These are phyloP conservation scores for Callionymus lyra DNA, from an alignment of 2,113 vertebrate genomes.

Conservation along the genomic window DNA sequence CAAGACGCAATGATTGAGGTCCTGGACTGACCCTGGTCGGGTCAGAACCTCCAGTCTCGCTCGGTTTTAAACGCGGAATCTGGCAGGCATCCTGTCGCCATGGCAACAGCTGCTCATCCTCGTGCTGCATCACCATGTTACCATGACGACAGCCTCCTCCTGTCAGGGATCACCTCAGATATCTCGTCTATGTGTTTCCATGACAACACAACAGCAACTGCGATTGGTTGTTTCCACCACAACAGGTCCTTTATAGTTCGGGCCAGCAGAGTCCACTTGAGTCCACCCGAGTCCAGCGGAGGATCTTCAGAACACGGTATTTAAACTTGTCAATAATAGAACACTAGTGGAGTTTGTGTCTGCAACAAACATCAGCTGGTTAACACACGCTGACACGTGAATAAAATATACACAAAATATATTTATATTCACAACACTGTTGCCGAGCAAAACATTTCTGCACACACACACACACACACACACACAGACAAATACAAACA, in stretches of 20 bases:
- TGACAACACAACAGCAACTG: constrained; percentile 13
- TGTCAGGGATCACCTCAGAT: constrained; percentile 17
- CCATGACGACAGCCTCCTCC: constrained; percentile 36
- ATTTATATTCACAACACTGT: constrained; percentile 13
- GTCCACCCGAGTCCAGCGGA: too few relatives aligned
- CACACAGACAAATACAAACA: constrained; percentile 19
- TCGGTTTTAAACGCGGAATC: background rate
- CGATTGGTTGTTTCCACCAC: background rate
- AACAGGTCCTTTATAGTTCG: too few relatives aligned
- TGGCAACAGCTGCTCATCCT: constrained; percentile 36
- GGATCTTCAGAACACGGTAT: too few relatives aligned
- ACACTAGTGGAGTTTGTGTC: too few relatives aligned
- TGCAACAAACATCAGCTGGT: too few relatives aligned
- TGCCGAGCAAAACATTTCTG: constrained; percentile 51
- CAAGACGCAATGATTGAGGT: too few relatives aligned
- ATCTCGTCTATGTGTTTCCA: constrained; percentile 27
- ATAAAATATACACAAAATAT: too few relatives aligned
- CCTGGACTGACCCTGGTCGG: background rate
- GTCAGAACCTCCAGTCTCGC: constrained; percentile 1
- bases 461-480: constrained; percentile 16
- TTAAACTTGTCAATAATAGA: too few relatives aligned
- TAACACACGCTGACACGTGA: too few relatives aligned
- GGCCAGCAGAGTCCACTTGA: too few relatives aligned
- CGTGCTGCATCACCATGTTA: constrained; percentile 32
- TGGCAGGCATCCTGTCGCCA: constrained; percentile 43